Evolutionary conservation across 2,888 invertebrate genomes (phyloP), one percentile per base, ranked within the genome.

Genomic region (Drosophila diplacantha): DNA sequence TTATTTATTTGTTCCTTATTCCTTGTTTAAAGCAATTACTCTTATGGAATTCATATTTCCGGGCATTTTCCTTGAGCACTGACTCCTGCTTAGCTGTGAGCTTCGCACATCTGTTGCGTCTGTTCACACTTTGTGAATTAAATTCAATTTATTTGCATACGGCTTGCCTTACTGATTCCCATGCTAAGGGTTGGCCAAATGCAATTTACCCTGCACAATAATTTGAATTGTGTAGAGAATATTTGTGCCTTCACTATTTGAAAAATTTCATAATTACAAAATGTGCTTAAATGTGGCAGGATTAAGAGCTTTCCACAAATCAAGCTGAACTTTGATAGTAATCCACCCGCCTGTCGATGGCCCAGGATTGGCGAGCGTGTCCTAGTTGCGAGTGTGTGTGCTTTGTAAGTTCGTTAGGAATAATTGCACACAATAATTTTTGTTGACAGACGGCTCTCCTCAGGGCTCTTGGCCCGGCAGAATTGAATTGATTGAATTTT

Each of bases 401-500:
- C 16, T 11, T 18, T 18, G 44, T 39, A 39, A 24, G 22, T 24
- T 34, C 18, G 47, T 52, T 49, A 37, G 59, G 22, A 41, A 44
- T 35, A 32, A 43, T 54, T 47, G 53, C 47, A 57, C 18, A 43
- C 20, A 41, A 37, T 52, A 44, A 65, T 65, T 64, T 64, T 64
- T 64, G 44, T 63, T 64, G 63, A 54, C 63, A 64, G 32, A 47
- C 8, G 16, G 37, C 64, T 34, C 41, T 41, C 34, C 44, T 34
- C 20, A 32, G 53, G 41, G 46, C 43, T 46, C 35, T 64, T 22
- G 26, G 34, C n/a, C 46, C 11, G 32, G 9, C 18, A 16, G 51
- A 66, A 41, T 49, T 68, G 60, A 68, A 68, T 68, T 69, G 69
- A 68, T 69, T 61, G 50, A 53, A 51, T 55, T 68, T 62, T 44